Evolutionary conservation across 2,888 invertebrate species (phyloP), one percentile per base, ranked within the genome.

Genomic region (Clivina fossor): DNA sequence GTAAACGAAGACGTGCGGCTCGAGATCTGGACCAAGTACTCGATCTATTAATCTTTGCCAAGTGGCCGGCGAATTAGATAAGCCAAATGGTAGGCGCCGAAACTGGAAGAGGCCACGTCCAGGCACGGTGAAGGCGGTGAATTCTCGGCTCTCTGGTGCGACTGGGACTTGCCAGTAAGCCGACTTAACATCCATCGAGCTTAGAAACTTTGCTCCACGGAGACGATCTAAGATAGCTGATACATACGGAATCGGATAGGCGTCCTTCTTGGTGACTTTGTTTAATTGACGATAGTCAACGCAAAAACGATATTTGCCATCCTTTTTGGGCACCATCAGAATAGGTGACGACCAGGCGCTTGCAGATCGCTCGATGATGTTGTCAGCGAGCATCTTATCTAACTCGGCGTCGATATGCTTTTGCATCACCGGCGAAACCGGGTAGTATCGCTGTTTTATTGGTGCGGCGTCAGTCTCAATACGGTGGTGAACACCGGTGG

Each of bases 281-380:
- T 69, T 72, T 0, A 71, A 41, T 30, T 64, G 63, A 4, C 69
- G 43, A 28, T 60, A 67, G 46, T 70, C 68, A 0, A 68, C 62
- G 37, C 68, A 65, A 13, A 69, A 65, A 2, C 68, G 48, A 33
- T 62, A 66, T 2, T 55, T 58, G 0, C 62, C 64, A 40, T 65
- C 60, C 4, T 63, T 60, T 41, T 65, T 65, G n/a, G 56, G 60
- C 4, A 65, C 60, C 43, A 67, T 61, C 1, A 69, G 57, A 11
- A 65, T 60, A 1, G 66, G 65, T 1, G 56, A 61, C 7, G 62
- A 62, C 65, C 65, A 68, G 1, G 62, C 60, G 16, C 64, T 65
- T 2, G 57, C 56, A 0, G 64, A 65, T 0, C 61, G 65, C 46
- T 67, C 63, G 2, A 69, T 58, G 1, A 69, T 46, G 1, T 48